Conservation (phyloP, 2,113 vertebrate species). For the Gymnogyps californianus region DNA sequence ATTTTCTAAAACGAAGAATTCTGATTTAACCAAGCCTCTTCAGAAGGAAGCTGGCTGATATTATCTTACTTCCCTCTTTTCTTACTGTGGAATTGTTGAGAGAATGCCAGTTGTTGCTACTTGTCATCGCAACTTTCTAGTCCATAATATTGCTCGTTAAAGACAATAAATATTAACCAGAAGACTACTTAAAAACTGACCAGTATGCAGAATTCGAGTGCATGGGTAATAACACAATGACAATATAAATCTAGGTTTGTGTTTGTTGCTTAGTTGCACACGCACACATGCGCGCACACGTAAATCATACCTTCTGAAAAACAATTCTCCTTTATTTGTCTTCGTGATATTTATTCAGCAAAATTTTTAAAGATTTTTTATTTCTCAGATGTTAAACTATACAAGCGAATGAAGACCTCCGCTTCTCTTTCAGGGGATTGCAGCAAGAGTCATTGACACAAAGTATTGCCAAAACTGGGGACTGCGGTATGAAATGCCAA, state of each 20-base stretch:
- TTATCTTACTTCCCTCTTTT: conserved; percentile 77
- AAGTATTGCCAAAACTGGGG: not conserved
- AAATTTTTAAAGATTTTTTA: not conserved
- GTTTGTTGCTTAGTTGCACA: not conserved
- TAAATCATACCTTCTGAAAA: not conserved
- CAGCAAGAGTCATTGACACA: not conserved
- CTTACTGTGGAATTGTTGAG: conserved; percentile 73
- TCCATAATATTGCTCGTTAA: conserved; percentile 46
- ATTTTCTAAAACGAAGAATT: conserved; percentile 69
- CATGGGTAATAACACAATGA: not conserved
- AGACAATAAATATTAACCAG: conserved; percentile 31
- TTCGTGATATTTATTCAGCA: not conserved
- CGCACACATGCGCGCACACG: fast-evolving
- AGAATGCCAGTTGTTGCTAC: conserved; percentile 65
- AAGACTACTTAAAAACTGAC: not conserved
- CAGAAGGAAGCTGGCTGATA: conserved; percentile 68
- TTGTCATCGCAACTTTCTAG: conserved; percentile 59
- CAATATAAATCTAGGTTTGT: not conserved
- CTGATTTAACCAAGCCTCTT: conserved; percentile 69
- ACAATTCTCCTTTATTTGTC: not conserved
- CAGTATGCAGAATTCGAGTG: not conserved
- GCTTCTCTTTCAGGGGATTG: not conserved
- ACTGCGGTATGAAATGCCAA: not conserved
- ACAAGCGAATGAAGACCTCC: not conserved
- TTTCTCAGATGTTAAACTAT: not conserved